Conservation (phyloP, 2,888 invertebrate genomes). For the Lypha dubia region DNA sequence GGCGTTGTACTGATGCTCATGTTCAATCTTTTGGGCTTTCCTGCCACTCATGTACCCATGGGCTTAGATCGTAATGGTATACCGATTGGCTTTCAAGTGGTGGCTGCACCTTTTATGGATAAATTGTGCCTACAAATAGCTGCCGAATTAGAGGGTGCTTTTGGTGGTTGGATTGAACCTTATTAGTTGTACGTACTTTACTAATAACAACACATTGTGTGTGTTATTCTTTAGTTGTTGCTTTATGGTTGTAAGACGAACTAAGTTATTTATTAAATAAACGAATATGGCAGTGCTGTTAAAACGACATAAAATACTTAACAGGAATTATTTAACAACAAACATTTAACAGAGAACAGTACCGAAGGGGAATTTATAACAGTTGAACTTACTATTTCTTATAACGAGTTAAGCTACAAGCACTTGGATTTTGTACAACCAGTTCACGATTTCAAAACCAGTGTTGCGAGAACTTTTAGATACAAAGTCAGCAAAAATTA, state of each 20-base stretch:
- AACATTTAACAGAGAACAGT: background rate
- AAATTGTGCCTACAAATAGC: slow-evolving; percentile 92
- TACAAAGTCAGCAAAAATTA: too few relatives aligned
- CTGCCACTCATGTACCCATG: slow-evolving; percentile 89
- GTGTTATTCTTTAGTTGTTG: background rate
- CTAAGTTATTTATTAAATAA: slow-evolving; percentile 44
- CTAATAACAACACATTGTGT: slow-evolving; percentile 12
- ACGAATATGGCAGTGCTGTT: slow-evolving; percentile 43
- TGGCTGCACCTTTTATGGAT: slow-evolving; percentile 91
- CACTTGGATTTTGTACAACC: too few relatives aligned
- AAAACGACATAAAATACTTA: background rate
- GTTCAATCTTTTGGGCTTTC: slow-evolving; percentile 87
- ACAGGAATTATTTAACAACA: background rate
- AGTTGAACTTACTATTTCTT: too few relatives aligned
- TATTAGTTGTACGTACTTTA: background rate
- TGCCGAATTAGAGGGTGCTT: slow-evolving; percentile 89
- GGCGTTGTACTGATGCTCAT: slow-evolving; percentile 77
- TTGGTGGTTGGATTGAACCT: slow-evolving; percentile 92
- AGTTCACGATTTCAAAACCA: too few relatives aligned
- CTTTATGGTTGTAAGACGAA: slow-evolving; percentile 12
- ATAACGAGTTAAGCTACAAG: too few relatives aligned
- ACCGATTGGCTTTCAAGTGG: slow-evolving; percentile 91
- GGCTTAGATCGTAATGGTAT: slow-evolving; percentile 86
- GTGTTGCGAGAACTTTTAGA: too few relatives aligned
- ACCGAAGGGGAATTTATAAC: too few relatives aligned